Base-by-base conservation (phyloP, 1,140 invertebrate genomes). In the Ceratina australensis region DNA sequence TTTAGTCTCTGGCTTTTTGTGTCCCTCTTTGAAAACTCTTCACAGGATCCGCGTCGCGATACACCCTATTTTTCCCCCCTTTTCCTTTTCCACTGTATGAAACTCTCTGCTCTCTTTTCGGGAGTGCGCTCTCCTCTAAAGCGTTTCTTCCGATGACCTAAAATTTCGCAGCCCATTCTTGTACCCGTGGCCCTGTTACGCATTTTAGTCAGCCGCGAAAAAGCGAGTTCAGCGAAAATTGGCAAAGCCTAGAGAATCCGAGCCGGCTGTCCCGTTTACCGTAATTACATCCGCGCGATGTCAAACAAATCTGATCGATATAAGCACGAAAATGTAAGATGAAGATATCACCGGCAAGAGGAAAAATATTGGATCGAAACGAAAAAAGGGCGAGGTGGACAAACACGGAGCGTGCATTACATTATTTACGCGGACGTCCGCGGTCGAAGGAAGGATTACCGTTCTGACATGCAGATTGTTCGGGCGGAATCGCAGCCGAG, bases 81-180 rank as follows among this genome's bases (percentile, higher is more conserved):
- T 7, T 47, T 13, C 12, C 20, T 65, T 1, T 47, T 3, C 28
- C n/a, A 3, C 33, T 20, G 20, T 47, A n/a, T 26, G 56, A 47
- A 72, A 60, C 56, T 47, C 33, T 28, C 26, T 54, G 10, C 57
- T 22, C 28, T 13, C 24, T 65, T 65, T 65, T 33, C 15, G 47
- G 3, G 33, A 64, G 54, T 56, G n/a, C 18, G 20, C 20, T 50
- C 33, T 42, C n/a, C n/a, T 56, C 50, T 54, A n/a, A 52, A 72
- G 18, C n/a, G 69, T 52, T 63, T 63, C 71, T 72, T 63, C 63
- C 59, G 54, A 28, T 52, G 71, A 72, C 59, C 71, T 72, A 52
- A 72, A 72, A 72, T 72, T 52, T 15, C 24, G 26, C 24, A 22
- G 47, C 66, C 26, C 26, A 24, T 68, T 68, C 12, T 49, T n/a